Conservation (phyloP, 2,113 vertebrate species). For the Thalassoma bifasciatum region DNA sequence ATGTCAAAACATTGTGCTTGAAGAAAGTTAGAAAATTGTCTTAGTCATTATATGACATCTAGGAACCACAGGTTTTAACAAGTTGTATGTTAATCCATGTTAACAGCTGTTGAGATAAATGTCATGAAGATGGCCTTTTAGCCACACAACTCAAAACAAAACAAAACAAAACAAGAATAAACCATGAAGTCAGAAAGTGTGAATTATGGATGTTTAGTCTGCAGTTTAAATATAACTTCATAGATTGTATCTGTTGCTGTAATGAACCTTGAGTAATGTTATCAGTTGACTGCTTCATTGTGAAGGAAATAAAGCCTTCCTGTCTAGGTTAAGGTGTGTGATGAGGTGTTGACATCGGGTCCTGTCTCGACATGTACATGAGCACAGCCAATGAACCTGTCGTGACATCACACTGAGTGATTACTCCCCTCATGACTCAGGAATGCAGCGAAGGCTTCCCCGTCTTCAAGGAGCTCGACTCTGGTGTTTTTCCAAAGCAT, state of each 20-base stretch:
- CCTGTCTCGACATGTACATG: slow-evolving; percentile 61
- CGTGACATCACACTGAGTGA: slow-evolving; percentile 67
- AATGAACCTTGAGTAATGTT: slow-evolving; percentile 30
- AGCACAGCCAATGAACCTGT: slow-evolving; percentile 63
- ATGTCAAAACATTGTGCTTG: no score
- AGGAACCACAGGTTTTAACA: background rate
- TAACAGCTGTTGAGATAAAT: background rate
- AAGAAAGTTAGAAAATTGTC: no score
- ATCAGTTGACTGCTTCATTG: background rate
- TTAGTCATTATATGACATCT: no score
- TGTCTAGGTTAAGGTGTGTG: slow-evolving; percentile 52
- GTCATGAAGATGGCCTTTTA: background rate
- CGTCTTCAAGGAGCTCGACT: slow-evolving; percentile 21
- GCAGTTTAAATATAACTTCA: background rate
- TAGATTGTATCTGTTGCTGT: background rate
- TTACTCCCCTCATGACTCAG: slow-evolving; percentile 57
- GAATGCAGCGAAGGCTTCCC: slow-evolving; percentile 75
- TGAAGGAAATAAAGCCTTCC: slow-evolving; percentile 32
- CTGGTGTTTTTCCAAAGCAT: slow-evolving; percentile 68
- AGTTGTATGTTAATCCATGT: background rate
- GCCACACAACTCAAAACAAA: background rate
- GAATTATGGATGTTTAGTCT: background rate
- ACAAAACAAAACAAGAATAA: background rate
- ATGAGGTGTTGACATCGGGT: slow-evolving; percentile 45
- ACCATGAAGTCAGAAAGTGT: background rate